Conservation (phyloP, 2,888 invertebrate species). For the Druceiella hillmani region DNA sequence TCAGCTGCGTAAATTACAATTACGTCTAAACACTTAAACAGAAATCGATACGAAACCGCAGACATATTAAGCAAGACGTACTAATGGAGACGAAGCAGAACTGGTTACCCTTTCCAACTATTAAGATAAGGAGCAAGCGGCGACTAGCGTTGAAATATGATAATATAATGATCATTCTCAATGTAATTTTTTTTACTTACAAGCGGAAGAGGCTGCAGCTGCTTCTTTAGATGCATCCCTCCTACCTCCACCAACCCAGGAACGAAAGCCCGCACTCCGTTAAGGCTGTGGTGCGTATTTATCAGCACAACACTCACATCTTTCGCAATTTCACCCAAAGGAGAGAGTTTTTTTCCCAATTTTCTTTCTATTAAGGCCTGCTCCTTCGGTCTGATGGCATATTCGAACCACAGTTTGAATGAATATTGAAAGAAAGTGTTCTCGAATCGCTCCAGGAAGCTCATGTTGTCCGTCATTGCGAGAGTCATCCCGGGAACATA, state of each 20-base stretch:
- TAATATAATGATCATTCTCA: too few relatives aligned
- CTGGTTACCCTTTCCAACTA: too few relatives aligned
- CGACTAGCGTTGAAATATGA: too few relatives aligned
- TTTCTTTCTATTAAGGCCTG: slow-evolving; percentile 31
- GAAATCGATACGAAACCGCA: background rate
- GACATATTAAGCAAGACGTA: background rate
- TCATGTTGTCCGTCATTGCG: slow-evolving; percentile 33
- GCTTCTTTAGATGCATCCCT: slow-evolving; percentile 42
- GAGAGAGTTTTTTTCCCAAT: slow-evolving; percentile 33
- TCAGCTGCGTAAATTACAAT: too few relatives aligned
- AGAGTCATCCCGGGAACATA: slow-evolving; percentile 34
- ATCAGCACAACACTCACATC: slow-evolving; percentile 43
- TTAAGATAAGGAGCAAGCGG: too few relatives aligned
- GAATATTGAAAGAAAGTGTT: slow-evolving; percentile 34
- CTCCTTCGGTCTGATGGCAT: slow-evolving; percentile 28
- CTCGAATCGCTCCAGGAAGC: slow-evolving; percentile 35
- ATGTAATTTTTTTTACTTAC: background rate
- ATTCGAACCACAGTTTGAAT: slow-evolving; percentile 29
- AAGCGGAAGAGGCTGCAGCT: slow-evolving; percentile 19
- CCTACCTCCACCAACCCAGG: slow-evolving; percentile 48
- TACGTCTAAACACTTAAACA: too few relatives aligned
- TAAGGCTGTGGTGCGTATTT: slow-evolving; percentile 42
- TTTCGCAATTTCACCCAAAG: slow-evolving; percentile 33
- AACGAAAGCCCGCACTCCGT: slow-evolving; percentile 36
- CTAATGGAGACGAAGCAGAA: too few relatives aligned